Evolutionary conservation across 1,140 invertebrate genomes (phyloP).

Genomic region (Lutraria rhynchaena): DNA sequence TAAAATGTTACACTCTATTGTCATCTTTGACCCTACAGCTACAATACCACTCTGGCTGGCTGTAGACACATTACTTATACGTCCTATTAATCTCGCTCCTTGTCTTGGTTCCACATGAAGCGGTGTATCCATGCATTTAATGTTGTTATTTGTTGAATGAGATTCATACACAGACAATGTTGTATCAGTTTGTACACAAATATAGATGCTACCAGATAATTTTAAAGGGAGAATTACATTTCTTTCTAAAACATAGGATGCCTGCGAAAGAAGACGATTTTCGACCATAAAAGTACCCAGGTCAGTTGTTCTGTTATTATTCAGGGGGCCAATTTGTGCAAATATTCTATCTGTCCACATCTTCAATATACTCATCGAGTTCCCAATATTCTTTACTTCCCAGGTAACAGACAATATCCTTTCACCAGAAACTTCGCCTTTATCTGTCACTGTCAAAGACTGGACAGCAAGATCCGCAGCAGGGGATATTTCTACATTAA

Average conservation of each 20-base stretch:
- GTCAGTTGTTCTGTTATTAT: not conserved
- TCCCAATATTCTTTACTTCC: slow-evolving; percentile 18
- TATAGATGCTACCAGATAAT: not conserved
- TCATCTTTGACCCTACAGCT: not conserved
- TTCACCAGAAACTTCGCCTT: not conserved
- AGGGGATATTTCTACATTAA: not conserved
- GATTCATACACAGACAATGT: not conserved
- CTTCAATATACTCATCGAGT: not conserved
- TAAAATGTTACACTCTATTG: not conserved
- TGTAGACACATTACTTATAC: not conserved
- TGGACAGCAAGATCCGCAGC: not conserved
- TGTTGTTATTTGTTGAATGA: slow-evolving; percentile 1
- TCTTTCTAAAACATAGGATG: not conserved
- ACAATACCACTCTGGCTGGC: not conserved
- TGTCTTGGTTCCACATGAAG: not conserved
- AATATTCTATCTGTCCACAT: not conserved
- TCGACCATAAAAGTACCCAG: not conserved
- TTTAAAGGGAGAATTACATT: not conserved
- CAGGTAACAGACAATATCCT: not conserved
- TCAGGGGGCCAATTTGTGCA: too few relatives aligned
- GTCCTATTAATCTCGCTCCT: not conserved
- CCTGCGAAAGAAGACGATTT: not conserved
- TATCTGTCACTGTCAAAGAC: not conserved
- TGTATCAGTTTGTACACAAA: not conserved
- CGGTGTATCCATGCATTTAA: not conserved